These are phyloP conservation scores for Epistrophe eligans DNA, from an alignment of 2,888 invertebrate genomes.

Conservation along the genomic window DNA sequence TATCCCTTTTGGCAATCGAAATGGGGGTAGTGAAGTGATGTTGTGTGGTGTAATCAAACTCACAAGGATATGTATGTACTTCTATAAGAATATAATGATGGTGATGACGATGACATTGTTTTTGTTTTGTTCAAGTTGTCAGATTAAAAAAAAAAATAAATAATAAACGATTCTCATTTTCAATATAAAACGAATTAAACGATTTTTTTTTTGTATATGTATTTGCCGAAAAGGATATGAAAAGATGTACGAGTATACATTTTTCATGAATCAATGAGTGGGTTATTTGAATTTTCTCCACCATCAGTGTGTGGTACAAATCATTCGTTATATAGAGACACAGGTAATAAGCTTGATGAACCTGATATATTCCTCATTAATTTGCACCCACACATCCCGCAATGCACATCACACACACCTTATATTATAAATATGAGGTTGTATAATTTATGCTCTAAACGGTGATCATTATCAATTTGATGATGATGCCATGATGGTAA, in stretches of 20 bases:
- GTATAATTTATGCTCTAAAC: conserved; percentile 9
- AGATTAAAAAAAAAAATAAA: neutral
- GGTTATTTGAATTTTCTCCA: conserved; percentile 23
- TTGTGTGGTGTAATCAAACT: conserved; percentile 7
- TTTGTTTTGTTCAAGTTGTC: neutral
- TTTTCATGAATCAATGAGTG: neutral
- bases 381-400: conserved; percentile 24
- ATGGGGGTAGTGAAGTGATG: no score
- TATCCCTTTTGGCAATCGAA: conserved; percentile 43
- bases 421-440: neutral
- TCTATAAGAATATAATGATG: neutral
- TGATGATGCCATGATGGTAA: conserved; percentile 19
- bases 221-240: neutral
- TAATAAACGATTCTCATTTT: neutral
- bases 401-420: neutral
- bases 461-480: conserved; percentile 17
- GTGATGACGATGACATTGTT: neutral
- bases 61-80: neutral
- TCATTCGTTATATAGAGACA: conserved; percentile 5
- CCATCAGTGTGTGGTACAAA: conserved; percentile 3
- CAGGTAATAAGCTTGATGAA: conserved; percentile 58
- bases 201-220: neutral
- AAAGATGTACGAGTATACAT: neutral
- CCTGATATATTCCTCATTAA: conserved; percentile 50
- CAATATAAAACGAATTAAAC: conserved; percentile 17